Conservation (phyloP, 2,113 vertebrate species). For the Carlito syrichta region DNA sequence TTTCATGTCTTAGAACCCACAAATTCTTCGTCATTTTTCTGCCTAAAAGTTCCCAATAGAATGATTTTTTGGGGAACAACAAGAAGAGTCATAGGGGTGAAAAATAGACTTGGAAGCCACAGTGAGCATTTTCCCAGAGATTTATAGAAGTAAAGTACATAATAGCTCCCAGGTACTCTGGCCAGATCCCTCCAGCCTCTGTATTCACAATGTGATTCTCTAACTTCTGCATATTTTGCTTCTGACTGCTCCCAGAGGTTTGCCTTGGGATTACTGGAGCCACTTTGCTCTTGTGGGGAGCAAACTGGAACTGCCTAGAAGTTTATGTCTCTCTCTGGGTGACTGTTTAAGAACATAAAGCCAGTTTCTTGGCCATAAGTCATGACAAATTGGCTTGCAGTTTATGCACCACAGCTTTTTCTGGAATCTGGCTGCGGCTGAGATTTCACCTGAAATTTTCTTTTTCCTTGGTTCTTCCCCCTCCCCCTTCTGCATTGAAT, state of each 20-base stretch:
- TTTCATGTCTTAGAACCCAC: neutral
- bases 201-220: neutral
- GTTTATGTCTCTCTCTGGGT: neutral
- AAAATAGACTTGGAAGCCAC: neutral
- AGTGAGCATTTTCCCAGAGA: neutral
- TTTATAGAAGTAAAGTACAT: neutral
- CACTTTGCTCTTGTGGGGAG: neutral
- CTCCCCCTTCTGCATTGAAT: neutral
- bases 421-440: neutral
- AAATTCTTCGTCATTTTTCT: neutral
- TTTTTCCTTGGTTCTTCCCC: neutral
- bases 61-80: neutral
- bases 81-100: neutral
- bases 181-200: neutral
- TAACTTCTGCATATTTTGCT: neutral
- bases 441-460: no score
- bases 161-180: no score
- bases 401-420: neutral
- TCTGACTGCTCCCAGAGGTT: neutral
- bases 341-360: neutral
- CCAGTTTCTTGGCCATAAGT: neutral
- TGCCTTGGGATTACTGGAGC: neutral
- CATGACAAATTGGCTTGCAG: neutral
- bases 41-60: neutral
- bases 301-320: neutral